Evolutionary conservation across 2,797 vertebrate species (phyloP), one percentile per base, ranked within the genome.

Genomic region (Meda fulgida): DNA sequence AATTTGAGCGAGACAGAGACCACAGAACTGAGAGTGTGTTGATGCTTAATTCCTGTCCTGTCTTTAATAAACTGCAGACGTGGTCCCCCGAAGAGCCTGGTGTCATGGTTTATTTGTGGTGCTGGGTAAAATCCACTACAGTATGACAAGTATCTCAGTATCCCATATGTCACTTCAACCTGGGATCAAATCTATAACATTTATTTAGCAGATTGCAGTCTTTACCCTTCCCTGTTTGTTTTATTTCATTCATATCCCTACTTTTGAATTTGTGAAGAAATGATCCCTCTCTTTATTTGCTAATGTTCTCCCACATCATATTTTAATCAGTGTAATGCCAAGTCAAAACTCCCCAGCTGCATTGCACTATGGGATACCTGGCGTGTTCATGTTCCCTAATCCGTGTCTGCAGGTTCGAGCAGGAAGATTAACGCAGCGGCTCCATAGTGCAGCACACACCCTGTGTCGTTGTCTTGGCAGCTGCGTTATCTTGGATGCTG

Each of bases 401-500:
- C 86, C 78, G 65, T 81, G 85, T 85, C 75, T 85, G 81, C 40
- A 43, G 84, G 84, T 89, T 90, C 78, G 65, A 87, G 84, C 36
- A 10, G 82, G 79, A 83, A 85, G 84, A 92, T 91, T 89, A 89
- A 69, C 81, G 75, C 34, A 58, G 43, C 29, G 72, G 79, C 84
- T 71, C 81, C n/a, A 65, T 76, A 58, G 71, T 19, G 80, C 66
- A 78, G 73, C 72, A 76, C 63, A 75, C 81, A 26, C 78, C 66
- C 89, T 40, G 70, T 78, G 65, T 60, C 36, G 79, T 84, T 79
- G 71, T 87, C 88, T 88, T 87, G 83, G 79, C 85, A 87, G 75
- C 81, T 71, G 80, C 53, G 51, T 89, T 89, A 87, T 89, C 84
- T 84, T 78, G 80, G 72, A 69, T 83, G 87, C 86, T 86, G 82